Percentiles rank a stretch among this genome's conserved stretches.
phyloP scores from a whole-genome alignment of 2,113 vertebrate species.

The Leptobrachium leishanense region DNA sequence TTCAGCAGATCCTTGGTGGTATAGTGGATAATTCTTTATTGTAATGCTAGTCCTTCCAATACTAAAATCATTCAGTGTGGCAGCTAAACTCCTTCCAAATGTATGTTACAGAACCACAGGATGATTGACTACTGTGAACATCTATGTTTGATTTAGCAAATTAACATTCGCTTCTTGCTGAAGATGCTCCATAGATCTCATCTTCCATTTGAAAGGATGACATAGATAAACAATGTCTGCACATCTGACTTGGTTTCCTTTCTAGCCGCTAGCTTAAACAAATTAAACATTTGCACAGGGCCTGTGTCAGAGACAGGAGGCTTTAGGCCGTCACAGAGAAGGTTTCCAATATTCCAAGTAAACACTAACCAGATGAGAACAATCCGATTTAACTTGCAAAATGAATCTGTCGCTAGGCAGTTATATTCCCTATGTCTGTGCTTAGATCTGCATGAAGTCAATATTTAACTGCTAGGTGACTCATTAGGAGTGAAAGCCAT shows the following conservation, averaged over 20 bases:
- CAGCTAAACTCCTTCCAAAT: neutral
- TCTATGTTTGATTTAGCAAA: conserved; percentile 50
- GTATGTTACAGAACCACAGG: conserved; percentile 6
- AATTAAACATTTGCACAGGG: conserved; percentile 48
- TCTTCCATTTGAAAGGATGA: conserved; percentile 36
- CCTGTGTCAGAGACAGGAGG: conserved; percentile 10
- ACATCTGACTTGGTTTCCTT: conserved; percentile 39
- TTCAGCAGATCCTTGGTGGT: too few species aligned
- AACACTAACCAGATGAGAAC: conserved; percentile 30
- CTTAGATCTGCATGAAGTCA: neutral
- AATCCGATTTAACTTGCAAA: conserved; percentile 25
- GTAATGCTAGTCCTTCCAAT: neutral
- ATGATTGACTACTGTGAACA: conserved; percentile 29
- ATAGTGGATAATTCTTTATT: neutral
- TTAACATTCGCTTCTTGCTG: conserved; percentile 13
- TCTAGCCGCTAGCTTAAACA: conserved; percentile 32
- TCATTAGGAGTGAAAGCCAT: neutral
- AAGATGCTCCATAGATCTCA: conserved; percentile 21
- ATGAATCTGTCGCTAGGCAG: conserved; percentile 6
- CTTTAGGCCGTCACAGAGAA: conserved; percentile 14
- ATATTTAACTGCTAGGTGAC: neutral
- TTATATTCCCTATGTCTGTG: neutral
- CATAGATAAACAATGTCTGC: conserved; percentile 46
- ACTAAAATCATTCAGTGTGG: conserved; percentile 6
- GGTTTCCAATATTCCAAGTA: conserved; percentile 33